Percentiles rank a stretch among this genome's conserved stretches.
phyloP scores from a whole-genome alignment of 37 sponge, comb jelly and placozoan species.

The Trichoplax adhaerens region DNA sequence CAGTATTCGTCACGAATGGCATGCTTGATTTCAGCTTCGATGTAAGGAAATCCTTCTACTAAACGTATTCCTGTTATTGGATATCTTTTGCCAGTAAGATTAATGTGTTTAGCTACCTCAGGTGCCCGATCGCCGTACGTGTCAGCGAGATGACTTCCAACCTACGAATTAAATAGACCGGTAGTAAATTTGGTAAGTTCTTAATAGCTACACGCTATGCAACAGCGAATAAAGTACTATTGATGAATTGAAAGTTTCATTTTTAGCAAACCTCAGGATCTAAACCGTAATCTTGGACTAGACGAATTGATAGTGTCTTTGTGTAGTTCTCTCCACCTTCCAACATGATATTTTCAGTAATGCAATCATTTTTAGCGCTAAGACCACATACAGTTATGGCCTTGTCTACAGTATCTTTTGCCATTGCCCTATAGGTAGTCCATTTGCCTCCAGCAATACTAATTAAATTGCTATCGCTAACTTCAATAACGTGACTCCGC shows the following conservation, averaged over 20 bases:
- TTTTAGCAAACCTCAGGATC: slow-evolving; percentile 58
- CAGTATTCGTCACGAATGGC: slow-evolving; percentile 79
- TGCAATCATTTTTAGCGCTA: slow-evolving; percentile 19
- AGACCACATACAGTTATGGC: slow-evolving; percentile 29
- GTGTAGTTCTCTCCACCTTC: slow-evolving; percentile 81
- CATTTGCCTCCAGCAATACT: slow-evolving; percentile 99
- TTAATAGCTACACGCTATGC: not conserved
- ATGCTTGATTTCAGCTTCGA: slow-evolving; percentile 88
- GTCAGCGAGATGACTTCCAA: slow-evolving; percentile 64
- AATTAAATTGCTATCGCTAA: slow-evolving; percentile 59
- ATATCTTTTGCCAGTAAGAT: slow-evolving; percentile 78
- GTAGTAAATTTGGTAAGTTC: not conserved
- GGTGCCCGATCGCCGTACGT: slow-evolving; percentile 87
- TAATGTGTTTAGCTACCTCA: slow-evolving; percentile 69
- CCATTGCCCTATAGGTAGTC: slow-evolving; percentile 98
- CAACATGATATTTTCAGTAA: slow-evolving; percentile 57
- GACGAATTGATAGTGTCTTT: slow-evolving; percentile 68
- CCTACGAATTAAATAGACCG: slow-evolving; percentile 24
- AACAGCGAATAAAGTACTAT: not conserved
- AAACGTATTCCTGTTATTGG: slow-evolving; percentile 77
- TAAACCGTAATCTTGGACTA: slow-evolving; percentile 85
- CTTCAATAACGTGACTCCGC: slow-evolving; percentile 92
- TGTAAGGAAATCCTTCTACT: slow-evolving; percentile 82
- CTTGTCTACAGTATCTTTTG: slow-evolving; percentile 66
- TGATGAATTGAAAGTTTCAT: not conserved